phyloP scores from a whole-genome alignment of 2,888 invertebrate genomes.

The Aplocera efformata region DNA sequence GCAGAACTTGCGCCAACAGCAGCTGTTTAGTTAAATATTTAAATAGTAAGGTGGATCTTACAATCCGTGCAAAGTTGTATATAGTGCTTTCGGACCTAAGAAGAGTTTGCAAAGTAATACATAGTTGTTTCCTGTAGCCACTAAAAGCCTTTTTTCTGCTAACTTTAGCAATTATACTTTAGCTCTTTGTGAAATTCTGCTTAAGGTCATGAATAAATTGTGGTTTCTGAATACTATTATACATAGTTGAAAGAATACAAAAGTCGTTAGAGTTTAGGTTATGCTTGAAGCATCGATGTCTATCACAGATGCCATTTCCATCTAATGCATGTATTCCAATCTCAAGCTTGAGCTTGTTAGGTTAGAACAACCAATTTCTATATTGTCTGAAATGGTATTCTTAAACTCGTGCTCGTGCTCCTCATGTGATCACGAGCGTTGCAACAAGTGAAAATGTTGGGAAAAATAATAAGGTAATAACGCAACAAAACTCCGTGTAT shows the following conservation, averaged over 20 bases:
- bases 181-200: constrained; percentile 29
- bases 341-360: no score
- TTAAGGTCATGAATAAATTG: constrained; percentile 25
- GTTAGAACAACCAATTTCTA: no score
- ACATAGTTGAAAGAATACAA: constrained; percentile 4
- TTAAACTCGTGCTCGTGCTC: no score
- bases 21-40: constrained; percentile 15
- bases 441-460: no score
- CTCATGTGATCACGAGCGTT: no score
- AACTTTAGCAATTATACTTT: constrained; percentile 40
- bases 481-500: no score
- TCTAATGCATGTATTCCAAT: no score
- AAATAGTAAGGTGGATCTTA: constrained; percentile 15
- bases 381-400: no score
- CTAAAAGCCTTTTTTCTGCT: constrained; percentile 32
- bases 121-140: constrained; percentile 28
- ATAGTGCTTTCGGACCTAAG: constrained; percentile 21
- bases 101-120: constrained; percentile 25
- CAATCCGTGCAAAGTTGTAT: constrained; percentile 16
- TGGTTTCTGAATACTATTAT: constrained; percentile 11
- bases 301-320: no score
- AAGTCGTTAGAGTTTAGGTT: constrained; percentile 1
- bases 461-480: no score
- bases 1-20: no score
- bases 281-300: no score